Evolutionary conservation across 2,113 vertebrate genomes (phyloP).

Genomic region (Empidonax traillii): DNA sequence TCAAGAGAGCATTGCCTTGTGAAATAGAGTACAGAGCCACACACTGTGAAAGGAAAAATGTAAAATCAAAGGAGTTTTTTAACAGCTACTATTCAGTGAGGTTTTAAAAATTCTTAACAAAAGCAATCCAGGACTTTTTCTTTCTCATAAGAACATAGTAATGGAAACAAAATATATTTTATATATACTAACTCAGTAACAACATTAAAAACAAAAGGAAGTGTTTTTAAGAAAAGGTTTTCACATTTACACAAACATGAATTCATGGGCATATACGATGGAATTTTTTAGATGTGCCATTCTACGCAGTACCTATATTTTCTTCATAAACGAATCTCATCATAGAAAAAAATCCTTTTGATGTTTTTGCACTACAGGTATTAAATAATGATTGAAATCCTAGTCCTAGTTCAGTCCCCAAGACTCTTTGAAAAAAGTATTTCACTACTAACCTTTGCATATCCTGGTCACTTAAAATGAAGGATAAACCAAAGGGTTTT

Average conservation of each 20-base stretch:
- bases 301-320: not conserved
- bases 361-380: not conserved
- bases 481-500: not conserved
- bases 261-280: fast-evolving
- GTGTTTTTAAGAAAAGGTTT: not conserved
- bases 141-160: not conserved
- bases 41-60: slow-evolving; percentile 62
- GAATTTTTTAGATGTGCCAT: not conserved
- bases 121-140: slow-evolving; percentile 28
- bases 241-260: not conserved
- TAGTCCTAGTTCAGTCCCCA: not conserved
- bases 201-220: not conserved
- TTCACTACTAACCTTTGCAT: not conserved
- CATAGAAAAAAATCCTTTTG: not conserved
- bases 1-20: slow-evolving; percentile 66
- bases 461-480: not conserved
- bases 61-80: slow-evolving; percentile 68
- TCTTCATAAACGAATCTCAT: not conserved
- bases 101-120: slow-evolving; percentile 59
- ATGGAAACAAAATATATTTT: slow-evolving; percentile 33
- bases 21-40: slow-evolving; percentile 69
- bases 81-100: slow-evolving; percentile 54
- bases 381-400: not conserved
- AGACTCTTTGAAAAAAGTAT: not conserved
- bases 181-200: not conserved